These are phyloP conservation scores for Xestobium rufovillosum DNA, from an alignment of 2,888 invertebrate genomes.

Conservation along the genomic window DNA sequence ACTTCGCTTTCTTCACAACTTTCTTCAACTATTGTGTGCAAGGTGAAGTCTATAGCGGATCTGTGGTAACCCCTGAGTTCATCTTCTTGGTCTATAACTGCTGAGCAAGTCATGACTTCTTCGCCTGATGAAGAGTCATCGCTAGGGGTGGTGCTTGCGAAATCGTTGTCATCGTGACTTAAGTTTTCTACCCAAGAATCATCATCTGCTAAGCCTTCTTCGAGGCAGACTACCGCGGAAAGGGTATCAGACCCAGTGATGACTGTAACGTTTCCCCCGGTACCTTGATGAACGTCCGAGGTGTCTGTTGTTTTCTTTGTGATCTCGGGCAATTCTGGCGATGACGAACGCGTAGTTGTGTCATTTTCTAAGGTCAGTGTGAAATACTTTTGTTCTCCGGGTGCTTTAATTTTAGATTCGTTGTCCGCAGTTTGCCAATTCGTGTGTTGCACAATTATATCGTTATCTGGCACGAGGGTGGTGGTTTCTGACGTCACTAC, in stretches of 20 bases:
- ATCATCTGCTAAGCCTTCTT: slow-evolving; percentile 82
- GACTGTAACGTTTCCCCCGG: slow-evolving; percentile 55
- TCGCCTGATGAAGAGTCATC: slow-evolving; percentile 65
- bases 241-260: slow-evolving; percentile 63
- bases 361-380: slow-evolving; percentile 5
- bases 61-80: slow-evolving; percentile 77
- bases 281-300: slow-evolving; percentile 22
- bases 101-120: slow-evolving; percentile 49
- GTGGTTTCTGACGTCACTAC: slow-evolving; percentile 71
- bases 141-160: slow-evolving; percentile 52
- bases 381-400: slow-evolving; percentile 19
- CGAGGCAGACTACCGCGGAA: slow-evolving; percentile 66
- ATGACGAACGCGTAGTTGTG: slow-evolving; percentile 14
- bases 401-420: slow-evolving; percentile 14
- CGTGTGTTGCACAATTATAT: slow-evolving; percentile 58
- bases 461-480: slow-evolving; percentile 53
- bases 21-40: slow-evolving; percentile 90
- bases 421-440: slow-evolving; percentile 58
- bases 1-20: slow-evolving; percentile 90
- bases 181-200: slow-evolving; percentile 89
- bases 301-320: slow-evolving; percentile 24
- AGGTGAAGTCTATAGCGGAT: slow-evolving; percentile 76
- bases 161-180: slow-evolving; percentile 64
- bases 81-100: slow-evolving; percentile 62
- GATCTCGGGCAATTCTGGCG: slow-evolving; percentile 18